A percentile compares a stretch with the other conserved stretches of the same genome.
phyloP scores from a whole-genome alignment of 2,888 invertebrate species.

The Limnephilus rhombicus region DNA sequence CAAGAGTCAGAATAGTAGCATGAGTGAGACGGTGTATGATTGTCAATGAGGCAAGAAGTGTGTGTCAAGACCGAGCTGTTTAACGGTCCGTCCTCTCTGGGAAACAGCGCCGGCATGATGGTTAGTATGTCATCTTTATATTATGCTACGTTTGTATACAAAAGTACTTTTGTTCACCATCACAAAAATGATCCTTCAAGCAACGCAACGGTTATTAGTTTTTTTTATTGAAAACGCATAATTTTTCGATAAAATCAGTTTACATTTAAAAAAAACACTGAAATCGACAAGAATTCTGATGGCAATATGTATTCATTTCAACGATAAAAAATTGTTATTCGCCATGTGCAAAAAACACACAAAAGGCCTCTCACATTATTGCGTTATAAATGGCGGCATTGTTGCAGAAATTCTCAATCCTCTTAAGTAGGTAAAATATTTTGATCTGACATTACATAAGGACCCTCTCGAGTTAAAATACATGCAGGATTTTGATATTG shows the following conservation, averaged over 20 bases:
- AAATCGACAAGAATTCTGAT: background rate
- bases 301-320: background rate
- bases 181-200: background rate
- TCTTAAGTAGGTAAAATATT: constrained; percentile 64
- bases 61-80: no score
- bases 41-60: no score
- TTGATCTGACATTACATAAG: constrained; percentile 60
- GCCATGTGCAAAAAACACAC: background rate
- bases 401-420: constrained; percentile 36
- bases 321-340: background rate
- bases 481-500: constrained; percentile 51
- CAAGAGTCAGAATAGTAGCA: no score
- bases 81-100: no score
- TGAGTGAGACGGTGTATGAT: no score
- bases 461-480: constrained; percentile 42
- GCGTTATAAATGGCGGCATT: constrained; percentile 36
- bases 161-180: background rate
- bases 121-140: no score
- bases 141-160: no score
- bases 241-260: background rate
- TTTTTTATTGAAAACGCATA: no score
- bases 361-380: background rate
- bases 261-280: background rate
- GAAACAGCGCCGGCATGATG: no score
- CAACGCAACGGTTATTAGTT: no score